phyloP scores from a whole-genome alignment of 2,113 vertebrate species.

The Zingel zingel region DNA sequence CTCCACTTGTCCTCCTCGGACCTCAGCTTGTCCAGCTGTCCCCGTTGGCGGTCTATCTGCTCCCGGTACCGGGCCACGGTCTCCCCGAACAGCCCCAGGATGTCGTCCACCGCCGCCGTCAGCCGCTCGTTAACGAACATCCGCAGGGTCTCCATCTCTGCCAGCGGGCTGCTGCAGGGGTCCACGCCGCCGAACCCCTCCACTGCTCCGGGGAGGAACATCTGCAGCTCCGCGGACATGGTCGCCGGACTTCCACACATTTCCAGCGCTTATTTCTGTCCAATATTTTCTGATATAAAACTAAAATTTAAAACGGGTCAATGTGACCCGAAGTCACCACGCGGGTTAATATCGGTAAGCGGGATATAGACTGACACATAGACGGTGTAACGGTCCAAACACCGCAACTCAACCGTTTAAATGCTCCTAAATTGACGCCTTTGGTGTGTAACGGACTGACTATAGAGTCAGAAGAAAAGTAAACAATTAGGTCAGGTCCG shows the following conservation, averaged over 20 bases:
- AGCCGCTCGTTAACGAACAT: conserved; percentile 32
- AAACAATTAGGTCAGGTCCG: conserved; percentile 7
- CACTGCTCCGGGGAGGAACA: not conserved
- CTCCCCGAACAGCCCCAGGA: conserved; percentile 24
- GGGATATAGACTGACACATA: not conserved
- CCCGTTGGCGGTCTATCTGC: conserved; percentile 28
- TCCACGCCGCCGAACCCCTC: not conserved
- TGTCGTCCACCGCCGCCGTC: conserved; percentile 52
- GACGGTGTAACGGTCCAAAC: not conserved
- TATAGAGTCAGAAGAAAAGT: not conserved
- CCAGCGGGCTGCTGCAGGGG: not conserved
- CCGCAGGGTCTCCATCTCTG: conserved; percentile 36
- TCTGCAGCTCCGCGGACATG: not conserved
- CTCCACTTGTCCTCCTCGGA: conserved; percentile 10
- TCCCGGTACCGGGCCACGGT: conserved; percentile 46
- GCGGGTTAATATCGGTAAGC: accelerated
- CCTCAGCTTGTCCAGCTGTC: conserved; percentile 37
- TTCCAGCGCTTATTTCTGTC: too few species aligned
- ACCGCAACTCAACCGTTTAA: too few species aligned
- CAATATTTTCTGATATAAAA: too few species aligned
- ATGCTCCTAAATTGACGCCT: not conserved
- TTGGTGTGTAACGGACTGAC: not conserved
- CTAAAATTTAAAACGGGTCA: too few species aligned
- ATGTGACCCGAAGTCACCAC: too few species aligned
- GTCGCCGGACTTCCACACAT: not conserved